A percentile compares a stretch with the other conserved stretches of the same genome.
phyloP scores from a whole-genome alignment of 2,888 invertebrate species.

The Tupiocoris notatus region DNA sequence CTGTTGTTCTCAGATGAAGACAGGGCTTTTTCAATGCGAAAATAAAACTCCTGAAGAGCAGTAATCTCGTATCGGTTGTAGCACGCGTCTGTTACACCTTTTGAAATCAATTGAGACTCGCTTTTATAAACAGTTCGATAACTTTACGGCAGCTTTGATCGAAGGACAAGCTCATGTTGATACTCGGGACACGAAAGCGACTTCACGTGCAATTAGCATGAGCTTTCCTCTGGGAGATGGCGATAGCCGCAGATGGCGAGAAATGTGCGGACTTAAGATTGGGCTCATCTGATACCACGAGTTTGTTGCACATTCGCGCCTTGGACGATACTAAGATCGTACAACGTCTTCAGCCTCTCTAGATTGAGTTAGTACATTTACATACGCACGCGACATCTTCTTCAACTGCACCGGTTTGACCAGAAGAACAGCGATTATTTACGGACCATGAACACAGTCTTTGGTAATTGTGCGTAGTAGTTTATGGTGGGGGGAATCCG shows the following conservation, averaged over 20 bases:
- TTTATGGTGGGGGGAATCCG: no score
- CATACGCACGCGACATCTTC: no score
- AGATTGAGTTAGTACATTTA: not conserved
- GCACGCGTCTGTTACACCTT: no score
- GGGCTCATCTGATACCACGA: not conserved
- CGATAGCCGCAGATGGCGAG: not conserved
- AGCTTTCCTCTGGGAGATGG: not conserved
- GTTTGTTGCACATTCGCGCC: not conserved
- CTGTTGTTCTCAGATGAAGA: no score
- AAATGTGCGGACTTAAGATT: not conserved
- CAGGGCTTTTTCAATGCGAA: no score
- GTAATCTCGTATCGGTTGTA: no score
- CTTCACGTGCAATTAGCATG: not conserved
- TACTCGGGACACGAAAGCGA: not conserved
- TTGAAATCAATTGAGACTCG: not conserved
- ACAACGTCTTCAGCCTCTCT: not conserved
- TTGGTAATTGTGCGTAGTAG: no score
- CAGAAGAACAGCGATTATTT: no score
- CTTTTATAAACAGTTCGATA: not conserved
- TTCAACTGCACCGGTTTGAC: no score
- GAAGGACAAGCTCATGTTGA: not conserved
- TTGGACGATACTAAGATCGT: not conserved
- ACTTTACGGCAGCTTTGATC: not conserved
- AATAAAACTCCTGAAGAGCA: no score
- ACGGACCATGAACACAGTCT: no score